Conservation (phyloP, 1,140 invertebrate species). For the Pogonus chalceus region DNA sequence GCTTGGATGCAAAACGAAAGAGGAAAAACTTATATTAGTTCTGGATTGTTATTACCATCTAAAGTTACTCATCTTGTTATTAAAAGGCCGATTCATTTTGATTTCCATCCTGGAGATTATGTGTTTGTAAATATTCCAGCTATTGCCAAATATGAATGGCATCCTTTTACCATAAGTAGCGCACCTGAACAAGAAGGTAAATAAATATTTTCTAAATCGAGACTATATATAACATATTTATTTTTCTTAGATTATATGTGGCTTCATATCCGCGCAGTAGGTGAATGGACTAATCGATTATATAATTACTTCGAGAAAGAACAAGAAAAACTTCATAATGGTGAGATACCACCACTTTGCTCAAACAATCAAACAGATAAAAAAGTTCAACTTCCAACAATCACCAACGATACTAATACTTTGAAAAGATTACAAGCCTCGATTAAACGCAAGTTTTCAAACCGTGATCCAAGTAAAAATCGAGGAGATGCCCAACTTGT, state of each 20-base stretch:
- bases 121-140: constrained; percentile 87
- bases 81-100: constrained; percentile 72
- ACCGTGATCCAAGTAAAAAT: constrained; percentile 34
- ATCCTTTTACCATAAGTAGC: constrained; percentile 94
- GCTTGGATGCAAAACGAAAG: constrained; percentile 54
- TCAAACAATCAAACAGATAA: constrained; percentile 14
- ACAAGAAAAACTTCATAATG: constrained; percentile 58
- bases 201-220: not conserved
- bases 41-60: constrained; percentile 74
- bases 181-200: constrained; percentile 88
- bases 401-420: constrained; percentile 24
- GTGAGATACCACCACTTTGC: constrained; percentile 38
- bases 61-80: constrained; percentile 82
- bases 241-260: constrained; percentile 73
- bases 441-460: constrained; percentile 42
- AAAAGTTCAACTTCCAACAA: constrained; percentile 11
- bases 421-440: constrained; percentile 41
- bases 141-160: constrained; percentile 92
- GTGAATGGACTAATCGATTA: constrained; percentile 87
- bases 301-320: constrained; percentile 81
- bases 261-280: constrained; percentile 87
- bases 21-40: constrained; percentile 76
- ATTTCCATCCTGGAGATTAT: constrained; percentile 89
- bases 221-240: constrained; percentile 9
- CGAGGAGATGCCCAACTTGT: constrained; percentile 37